A percentile compares a stretch with the other conserved stretches of the same genome.
Evolutionary conservation across 2,888 invertebrate genomes (phyloP).

Genomic region (Schizaphis graminum): DNA sequence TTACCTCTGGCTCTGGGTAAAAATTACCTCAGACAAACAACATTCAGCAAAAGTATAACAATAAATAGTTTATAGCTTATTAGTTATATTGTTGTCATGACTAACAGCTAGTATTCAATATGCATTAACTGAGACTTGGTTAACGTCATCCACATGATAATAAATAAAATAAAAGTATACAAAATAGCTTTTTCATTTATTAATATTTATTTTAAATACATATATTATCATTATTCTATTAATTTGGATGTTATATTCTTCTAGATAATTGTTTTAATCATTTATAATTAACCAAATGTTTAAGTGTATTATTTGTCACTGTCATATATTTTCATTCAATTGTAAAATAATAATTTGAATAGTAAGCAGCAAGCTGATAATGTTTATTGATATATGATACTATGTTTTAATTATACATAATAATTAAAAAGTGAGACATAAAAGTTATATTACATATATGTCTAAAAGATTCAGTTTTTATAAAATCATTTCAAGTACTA

Average conservation of each 20-base stretch:
- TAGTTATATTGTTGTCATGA: background rate
- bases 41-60: background rate
- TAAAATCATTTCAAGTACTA: background rate
- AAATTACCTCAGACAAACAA: constrained; percentile 15
- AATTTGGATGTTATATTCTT: background rate
- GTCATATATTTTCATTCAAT: background rate
- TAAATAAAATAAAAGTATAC: background rate
- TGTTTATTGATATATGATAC: background rate
- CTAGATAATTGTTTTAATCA: background rate
- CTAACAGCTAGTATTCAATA: background rate
- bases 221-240: background rate
- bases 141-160: background rate
- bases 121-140: background rate
- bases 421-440: background rate
- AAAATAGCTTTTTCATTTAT: background rate
- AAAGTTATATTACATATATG: background rate
- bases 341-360: background rate
- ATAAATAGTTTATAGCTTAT: background rate
- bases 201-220: background rate
- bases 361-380: background rate
- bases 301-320: background rate
- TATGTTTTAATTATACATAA: background rate
- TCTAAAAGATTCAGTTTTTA: background rate
- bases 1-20: background rate
- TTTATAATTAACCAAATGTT: background rate